phyloP scores from a whole-genome alignment of 2,113 vertebrate genomes.

The Accipiter cooperii region DNA sequence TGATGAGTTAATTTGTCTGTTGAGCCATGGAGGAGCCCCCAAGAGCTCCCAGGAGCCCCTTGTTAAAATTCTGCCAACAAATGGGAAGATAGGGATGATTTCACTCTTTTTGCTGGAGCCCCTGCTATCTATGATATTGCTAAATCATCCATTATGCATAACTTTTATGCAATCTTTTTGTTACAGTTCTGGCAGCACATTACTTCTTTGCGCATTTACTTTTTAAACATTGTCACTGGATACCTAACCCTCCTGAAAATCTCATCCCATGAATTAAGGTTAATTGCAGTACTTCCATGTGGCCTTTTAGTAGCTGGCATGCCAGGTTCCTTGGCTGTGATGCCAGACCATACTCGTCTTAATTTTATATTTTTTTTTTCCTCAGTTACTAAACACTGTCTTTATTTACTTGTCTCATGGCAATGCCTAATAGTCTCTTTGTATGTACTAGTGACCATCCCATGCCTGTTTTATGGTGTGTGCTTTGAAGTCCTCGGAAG shows the following conservation, averaged over 20 bases:
- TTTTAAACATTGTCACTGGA: neutral
- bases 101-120: conserved; percentile 29
- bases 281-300: neutral
- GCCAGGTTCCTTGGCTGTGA: neutral
- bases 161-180: neutral
- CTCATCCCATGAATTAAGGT: neutral
- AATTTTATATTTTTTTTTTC: neutral
- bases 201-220: conserved; percentile 1
- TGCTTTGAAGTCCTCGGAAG: neutral
- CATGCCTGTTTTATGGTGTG: neutral
- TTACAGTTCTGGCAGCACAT: neutral
- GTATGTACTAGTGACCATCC: neutral
- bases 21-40: conserved; percentile 49
- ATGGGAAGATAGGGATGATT: conserved; percentile 55
- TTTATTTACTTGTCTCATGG: neutral
- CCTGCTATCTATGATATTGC: conserved; percentile 6
- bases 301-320: neutral
- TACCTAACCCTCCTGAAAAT: neutral
- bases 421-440: neutral
- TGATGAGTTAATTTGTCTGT: conserved; percentile 65
- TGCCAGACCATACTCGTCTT: neutral
- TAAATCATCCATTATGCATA: conserved; percentile 45
- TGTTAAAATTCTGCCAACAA: conserved; percentile 49
- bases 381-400: neutral
- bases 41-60: conserved; percentile 55